These are phyloP conservation scores for Polydesmus complanatus DNA, from an alignment of 2,888 invertebrate genomes.

Conservation along the genomic window DNA sequence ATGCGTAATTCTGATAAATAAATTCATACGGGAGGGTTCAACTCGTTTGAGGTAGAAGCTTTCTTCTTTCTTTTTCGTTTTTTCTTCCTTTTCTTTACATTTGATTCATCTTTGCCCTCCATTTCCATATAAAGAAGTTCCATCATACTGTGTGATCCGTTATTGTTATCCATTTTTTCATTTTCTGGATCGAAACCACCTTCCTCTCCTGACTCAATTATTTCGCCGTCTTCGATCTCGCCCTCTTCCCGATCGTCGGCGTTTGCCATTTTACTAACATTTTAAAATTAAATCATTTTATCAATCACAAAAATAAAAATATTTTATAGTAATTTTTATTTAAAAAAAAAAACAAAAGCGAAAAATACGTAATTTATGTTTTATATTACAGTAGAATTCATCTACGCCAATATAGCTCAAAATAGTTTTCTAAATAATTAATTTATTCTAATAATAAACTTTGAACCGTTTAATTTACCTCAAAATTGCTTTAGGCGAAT, in stretches of 20 bases:
- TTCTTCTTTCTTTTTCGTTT: constrained; percentile 15
- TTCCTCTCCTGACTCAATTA: constrained; percentile 20
- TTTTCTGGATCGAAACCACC: not conserved
- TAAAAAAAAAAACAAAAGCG: too few species aligned
- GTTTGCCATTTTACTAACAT: not conserved
- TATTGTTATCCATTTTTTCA: not conserved
- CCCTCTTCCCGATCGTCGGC: constrained; percentile 14
- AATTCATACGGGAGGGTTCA: not conserved
- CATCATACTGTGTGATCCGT: not conserved
- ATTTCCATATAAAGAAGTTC: not conserved
- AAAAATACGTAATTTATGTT: too few species aligned
- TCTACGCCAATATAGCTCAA: too few species aligned
- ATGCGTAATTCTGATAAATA: not conserved
- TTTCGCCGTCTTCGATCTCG: constrained; percentile 22
- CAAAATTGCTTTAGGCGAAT: too few species aligned
- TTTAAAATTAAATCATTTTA: not conserved
- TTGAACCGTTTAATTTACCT: too few species aligned
- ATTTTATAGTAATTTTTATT: not conserved
- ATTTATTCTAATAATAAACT: too few species aligned
- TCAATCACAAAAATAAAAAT: not conserved
- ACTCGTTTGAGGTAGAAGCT: not conserved
- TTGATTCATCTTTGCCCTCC: not conserved
- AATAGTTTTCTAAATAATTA: too few species aligned
- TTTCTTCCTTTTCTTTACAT: constrained; percentile 1
- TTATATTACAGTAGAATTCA: too few species aligned